Percentiles rank a stretch among this genome's conserved stretches.
These are phyloP conservation scores for Cyaniris semiargus DNA, from an alignment of 2,888 invertebrate species.

Conservation along the genomic window DNA sequence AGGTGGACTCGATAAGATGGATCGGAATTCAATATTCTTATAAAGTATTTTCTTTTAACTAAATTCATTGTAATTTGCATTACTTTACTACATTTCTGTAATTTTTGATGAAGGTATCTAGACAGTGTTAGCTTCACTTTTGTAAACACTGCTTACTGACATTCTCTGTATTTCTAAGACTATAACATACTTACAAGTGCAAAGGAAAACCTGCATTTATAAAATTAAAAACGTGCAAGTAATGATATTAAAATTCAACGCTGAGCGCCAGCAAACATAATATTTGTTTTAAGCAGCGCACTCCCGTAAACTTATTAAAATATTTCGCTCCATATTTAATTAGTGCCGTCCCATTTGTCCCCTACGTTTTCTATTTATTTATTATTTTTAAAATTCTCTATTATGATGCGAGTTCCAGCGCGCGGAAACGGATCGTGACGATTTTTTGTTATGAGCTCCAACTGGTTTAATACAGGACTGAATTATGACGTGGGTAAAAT, in stretches of 20 bases:
- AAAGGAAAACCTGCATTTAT: constrained; percentile 56
- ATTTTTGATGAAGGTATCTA: no score
- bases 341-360: constrained; percentile 72
- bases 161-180: background rate
- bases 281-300: constrained; percentile 71
- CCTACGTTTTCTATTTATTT: constrained; percentile 54
- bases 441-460: constrained; percentile 1
- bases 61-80: no score
- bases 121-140: no score
- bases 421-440: background rate
- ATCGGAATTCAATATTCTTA: background rate
- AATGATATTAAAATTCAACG: constrained; percentile 79
- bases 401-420: constrained; percentile 14
- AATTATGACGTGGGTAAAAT: background rate
- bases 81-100: no score
- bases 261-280: constrained; percentile 66
- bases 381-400: constrained; percentile 28
- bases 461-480: background rate
- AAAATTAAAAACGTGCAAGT: constrained; percentile 75
- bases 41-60: background rate
- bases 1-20: background rate
- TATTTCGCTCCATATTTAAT: constrained; percentile 78
- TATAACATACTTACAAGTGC: constrained; percentile 31
- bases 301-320: constrained; percentile 79
- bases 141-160: background rate